phyloP scores from a whole-genome alignment of 2,888 invertebrate species.

The Caenorhabditis japonica region DNA sequence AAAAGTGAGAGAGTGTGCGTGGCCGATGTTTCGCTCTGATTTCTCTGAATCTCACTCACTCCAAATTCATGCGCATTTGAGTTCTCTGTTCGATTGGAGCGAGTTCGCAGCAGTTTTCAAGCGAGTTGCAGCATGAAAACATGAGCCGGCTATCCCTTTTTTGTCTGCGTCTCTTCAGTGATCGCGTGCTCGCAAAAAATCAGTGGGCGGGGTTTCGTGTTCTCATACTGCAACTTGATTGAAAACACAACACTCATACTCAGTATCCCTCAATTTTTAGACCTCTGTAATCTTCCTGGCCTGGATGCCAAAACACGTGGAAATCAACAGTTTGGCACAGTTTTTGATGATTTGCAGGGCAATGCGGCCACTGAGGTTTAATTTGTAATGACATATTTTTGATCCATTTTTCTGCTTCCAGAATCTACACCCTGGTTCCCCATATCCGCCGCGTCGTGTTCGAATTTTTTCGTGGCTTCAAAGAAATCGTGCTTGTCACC shows the following conservation, averaged over 20 bases:
- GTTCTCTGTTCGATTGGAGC: too few relatives aligned
- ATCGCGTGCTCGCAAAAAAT: too few relatives aligned
- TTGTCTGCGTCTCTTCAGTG: too few relatives aligned
- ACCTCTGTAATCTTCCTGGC: slow-evolving; percentile 93
- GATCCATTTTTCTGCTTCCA: slow-evolving; percentile 2
- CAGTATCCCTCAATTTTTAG: slow-evolving; percentile 79
- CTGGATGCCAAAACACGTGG: slow-evolving; percentile 93
- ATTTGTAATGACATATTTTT: neutral
- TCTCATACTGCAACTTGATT: neutral
- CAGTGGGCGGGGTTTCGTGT: too few relatives aligned
- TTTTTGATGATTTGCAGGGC: slow-evolving; percentile 95
- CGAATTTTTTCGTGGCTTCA: slow-evolving; percentile 96
- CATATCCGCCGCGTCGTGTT: slow-evolving; percentile 99
- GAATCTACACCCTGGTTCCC: slow-evolving; percentile 96
- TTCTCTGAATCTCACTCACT: too few relatives aligned
- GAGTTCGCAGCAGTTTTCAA: too few relatives aligned
- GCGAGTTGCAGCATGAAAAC: too few relatives aligned
- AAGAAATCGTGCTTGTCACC: slow-evolving; percentile 96
- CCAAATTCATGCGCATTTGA: too few relatives aligned
- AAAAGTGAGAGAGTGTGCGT: too few relatives aligned
- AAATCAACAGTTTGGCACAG: slow-evolving; percentile 93
- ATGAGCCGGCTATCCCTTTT: too few relatives aligned
- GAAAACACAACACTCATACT: neutral
- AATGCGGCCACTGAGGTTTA: slow-evolving; percentile 84
- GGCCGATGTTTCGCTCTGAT: too few relatives aligned